Base-by-base conservation (phyloP, 2,113 vertebrate species). In the Mixornis gularis region DNA sequence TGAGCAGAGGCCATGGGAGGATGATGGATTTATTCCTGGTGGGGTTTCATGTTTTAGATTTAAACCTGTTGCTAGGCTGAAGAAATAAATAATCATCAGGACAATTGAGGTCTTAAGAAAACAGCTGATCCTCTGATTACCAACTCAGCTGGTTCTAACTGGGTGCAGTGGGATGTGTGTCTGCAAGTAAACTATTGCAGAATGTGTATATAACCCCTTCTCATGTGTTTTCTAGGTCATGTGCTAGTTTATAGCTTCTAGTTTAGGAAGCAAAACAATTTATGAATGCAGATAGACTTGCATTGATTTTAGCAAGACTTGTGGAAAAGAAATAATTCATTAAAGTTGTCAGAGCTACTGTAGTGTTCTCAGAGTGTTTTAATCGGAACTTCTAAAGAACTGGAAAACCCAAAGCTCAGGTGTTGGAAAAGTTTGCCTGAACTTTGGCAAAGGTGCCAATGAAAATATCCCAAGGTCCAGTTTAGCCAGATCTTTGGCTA, bases 1-100 rank as follows among this genome's bases (percentile, higher is more conserved):
- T 79, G 20, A 70, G 44, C 60, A 74, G 20, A 58, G 64, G 38
- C 62, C 25, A 27, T 17, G 5, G 34, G 51, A 85, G 43, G 69
- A 87, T 56, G 34, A 92, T 87, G 29, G 66, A 79, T 91, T 94
- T 85, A 63, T 85, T 84, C 68, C 21, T 91, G 56, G 29, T 52
- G 58, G 40, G 22, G 51, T 79, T 92, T 94, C 24, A 36, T 84
- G 65, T 80, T 94, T 87, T 87, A 76, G 55, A 73, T 55, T 64
- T 81, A 66, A 95, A 81, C 65, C 65, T 87, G 70, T 95, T 89
- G 78, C 78, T 87, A 76, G 76, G 55, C 55, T 92, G 72, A 79
- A 88, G 79, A 90, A 91, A 85, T 87, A 94, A 91, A 92, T 81
- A 91, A 62, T 87, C 79, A 41, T 38, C 70, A 62, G 55, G 52